Percentiles rank a stretch among this genome's conserved stretches.
phyloP scores from a whole-genome alignment of 2,113 vertebrate genomes.

The Zosterops pallidus region DNA sequence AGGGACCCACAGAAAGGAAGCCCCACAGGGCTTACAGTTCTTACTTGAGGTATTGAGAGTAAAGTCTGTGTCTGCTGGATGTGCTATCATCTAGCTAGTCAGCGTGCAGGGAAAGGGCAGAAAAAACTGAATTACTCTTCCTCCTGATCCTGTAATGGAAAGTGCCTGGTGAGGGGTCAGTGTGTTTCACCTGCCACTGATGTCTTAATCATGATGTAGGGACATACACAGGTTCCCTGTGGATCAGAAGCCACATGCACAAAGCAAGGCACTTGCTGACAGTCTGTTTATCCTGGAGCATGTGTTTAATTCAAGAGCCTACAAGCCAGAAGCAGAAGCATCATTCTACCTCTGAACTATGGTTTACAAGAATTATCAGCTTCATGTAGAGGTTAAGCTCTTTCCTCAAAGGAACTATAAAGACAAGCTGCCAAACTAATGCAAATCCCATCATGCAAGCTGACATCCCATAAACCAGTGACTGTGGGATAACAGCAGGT shows the following conservation, averaged over 20 bases:
- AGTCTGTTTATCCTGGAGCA: not conserved
- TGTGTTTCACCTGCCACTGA: not conserved
- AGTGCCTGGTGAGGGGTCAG: not conserved
- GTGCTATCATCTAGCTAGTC: not conserved
- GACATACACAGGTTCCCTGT: not conserved
- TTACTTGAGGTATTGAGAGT: not conserved
- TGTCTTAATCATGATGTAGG: accelerated
- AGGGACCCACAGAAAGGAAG: not conserved
- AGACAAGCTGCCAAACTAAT: not conserved
- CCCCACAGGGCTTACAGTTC: not conserved
- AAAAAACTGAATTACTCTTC: not conserved
- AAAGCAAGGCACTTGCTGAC: not conserved
- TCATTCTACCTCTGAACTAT: not conserved
- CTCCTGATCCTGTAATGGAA: not conserved
- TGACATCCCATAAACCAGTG: not conserved
- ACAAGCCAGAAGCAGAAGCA: not conserved
- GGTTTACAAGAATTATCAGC: conserved; percentile 13
- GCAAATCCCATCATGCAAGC: not conserved
- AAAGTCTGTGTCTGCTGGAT: not conserved
- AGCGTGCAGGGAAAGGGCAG: not conserved
- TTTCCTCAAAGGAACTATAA: not conserved
- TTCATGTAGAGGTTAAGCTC: not conserved
- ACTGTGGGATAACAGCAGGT: not conserved
- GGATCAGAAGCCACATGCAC: not conserved
- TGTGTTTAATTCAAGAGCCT: not conserved